Percentiles rank a stretch among this genome's conserved stretches.
Conservation (phyloP, 92 coral and sea anemone species). For the Bergia puertoricense region DNA sequence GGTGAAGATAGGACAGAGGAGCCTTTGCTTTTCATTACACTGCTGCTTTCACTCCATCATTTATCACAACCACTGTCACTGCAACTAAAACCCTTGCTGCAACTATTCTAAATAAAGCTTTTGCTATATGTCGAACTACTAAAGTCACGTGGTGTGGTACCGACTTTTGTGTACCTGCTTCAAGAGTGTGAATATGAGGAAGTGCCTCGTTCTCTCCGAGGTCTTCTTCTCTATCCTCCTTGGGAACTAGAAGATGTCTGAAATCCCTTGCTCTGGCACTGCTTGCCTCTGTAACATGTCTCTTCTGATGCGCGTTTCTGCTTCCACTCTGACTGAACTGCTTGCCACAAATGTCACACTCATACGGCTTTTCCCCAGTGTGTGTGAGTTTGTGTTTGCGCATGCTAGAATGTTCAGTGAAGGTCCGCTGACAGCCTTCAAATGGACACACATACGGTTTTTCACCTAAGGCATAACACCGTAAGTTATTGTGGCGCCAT, state of each 20-base stretch:
- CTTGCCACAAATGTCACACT: conserved; percentile 83
- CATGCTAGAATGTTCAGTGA: conserved; percentile 88
- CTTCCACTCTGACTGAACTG: conserved; percentile 91
- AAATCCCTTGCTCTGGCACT: conserved; percentile 43
- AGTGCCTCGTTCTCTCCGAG: conserved; percentile 36
- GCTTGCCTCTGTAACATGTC: conserved; percentile 50
- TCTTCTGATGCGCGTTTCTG: conserved; percentile 82
- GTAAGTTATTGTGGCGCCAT: not conserved
- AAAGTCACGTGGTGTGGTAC: too few species aligned
- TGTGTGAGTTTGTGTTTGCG: conserved; percentile 88
- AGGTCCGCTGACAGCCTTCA: conserved; percentile 78
- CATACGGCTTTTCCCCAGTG: conserved; percentile 86
- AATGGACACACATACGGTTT: conserved; percentile 75
- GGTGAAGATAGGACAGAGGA: not conserved
- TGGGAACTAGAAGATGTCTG: conserved; percentile 30
- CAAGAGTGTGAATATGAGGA: conserved; percentile 53
- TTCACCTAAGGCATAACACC: conserved; percentile 58
- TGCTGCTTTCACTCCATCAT: not conserved
- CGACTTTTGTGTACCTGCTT: conserved; percentile 41
- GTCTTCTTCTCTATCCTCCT: conserved; percentile 53
- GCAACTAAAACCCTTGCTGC: not conserved
- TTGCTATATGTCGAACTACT: not conserved
- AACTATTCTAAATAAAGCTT: not conserved
- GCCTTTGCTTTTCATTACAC: not conserved
- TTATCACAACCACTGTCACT: not conserved